These are phyloP conservation scores for Oceanites oceanicus DNA, from an alignment of 2,113 vertebrate genomes.

Conservation along the genomic window DNA sequence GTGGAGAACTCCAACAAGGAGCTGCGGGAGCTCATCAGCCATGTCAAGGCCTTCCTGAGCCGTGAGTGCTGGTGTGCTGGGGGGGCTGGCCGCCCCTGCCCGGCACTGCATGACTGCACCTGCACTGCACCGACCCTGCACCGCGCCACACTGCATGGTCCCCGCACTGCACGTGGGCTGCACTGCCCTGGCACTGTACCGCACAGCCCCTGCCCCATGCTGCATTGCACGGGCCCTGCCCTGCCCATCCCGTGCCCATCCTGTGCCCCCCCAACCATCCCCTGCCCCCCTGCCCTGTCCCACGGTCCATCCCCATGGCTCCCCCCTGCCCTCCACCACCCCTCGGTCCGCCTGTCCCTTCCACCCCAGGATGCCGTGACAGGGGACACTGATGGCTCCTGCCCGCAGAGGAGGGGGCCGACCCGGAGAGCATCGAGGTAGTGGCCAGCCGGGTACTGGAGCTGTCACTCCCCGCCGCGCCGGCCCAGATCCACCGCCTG, in stretches of 20 bases:
- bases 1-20: slow-evolving; percentile 92
- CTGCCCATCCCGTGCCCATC: no score
- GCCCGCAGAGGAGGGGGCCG: slow-evolving; percentile 89
- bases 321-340: neutral
- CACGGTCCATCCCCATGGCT: neutral
- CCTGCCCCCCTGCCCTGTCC: neutral
- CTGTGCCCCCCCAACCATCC: neutral
- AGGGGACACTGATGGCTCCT: neutral
- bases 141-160: fast-evolving
- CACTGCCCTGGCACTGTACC: neutral
- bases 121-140: neutral
- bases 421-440: slow-evolving; percentile 92
- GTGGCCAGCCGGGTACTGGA: slow-evolving; percentile 90
- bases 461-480: slow-evolving; percentile 91
- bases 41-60: slow-evolving; percentile 92
- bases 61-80: slow-evolving; percentile 74
- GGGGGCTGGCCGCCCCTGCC: neutral
- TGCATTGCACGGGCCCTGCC: neutral
- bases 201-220: neutral
- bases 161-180: neutral
- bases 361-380: fast-evolving
- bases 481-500: slow-evolving; percentile 87
- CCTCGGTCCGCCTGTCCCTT: neutral
- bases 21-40: slow-evolving; percentile 91
- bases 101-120: neutral